Evolutionary conservation across 2,797 vertebrate species (phyloP).

Genomic region (Oryzias sinensis): DNA sequence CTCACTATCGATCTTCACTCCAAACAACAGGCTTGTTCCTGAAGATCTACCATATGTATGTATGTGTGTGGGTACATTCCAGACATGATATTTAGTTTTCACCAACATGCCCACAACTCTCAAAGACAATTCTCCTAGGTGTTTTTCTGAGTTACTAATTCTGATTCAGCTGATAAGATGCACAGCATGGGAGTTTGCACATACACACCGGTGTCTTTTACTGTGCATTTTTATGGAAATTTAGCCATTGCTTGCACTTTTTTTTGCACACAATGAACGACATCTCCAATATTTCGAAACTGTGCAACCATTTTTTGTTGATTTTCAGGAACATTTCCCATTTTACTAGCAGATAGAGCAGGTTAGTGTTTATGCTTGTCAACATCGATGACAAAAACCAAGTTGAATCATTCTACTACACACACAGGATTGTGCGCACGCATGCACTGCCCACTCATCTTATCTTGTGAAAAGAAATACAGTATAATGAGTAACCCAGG

Average conservation of each 20-base stretch:
- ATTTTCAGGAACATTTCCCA: slow-evolving; percentile 38
- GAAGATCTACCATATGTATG: slow-evolving; percentile 48
- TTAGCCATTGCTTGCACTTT: background rate
- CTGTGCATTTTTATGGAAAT: slow-evolving; percentile 3
- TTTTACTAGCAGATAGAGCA: slow-evolving; percentile 44
- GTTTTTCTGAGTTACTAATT: slow-evolving; percentile 42
- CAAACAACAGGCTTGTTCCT: slow-evolving; percentile 68
- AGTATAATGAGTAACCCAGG: slow-evolving; percentile 49
- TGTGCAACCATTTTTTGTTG: slow-evolving; percentile 14
- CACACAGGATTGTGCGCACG: slow-evolving; percentile 24
- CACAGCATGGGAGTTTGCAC: slow-evolving; percentile 7
- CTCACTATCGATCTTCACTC: slow-evolving; percentile 72
- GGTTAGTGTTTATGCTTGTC: slow-evolving; percentile 51
- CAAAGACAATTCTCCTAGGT: slow-evolving; percentile 52
- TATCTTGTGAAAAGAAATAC: slow-evolving; percentile 59
- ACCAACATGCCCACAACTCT: slow-evolving; percentile 53
- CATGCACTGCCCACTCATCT: slow-evolving; percentile 54
- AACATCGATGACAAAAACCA: slow-evolving; percentile 60
- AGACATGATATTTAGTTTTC: slow-evolving; percentile 58
- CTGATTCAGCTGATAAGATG: slow-evolving; percentile 38
- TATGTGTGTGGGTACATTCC: slow-evolving; percentile 42
- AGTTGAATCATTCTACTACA: slow-evolving; percentile 51
- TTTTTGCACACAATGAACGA: slow-evolving; percentile 8
- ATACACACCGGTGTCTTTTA: slow-evolving; percentile 7
- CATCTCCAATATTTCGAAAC: slow-evolving; percentile 10